Evolutionary conservation across 1,140 invertebrate species (phyloP).

Genomic region (Periplaneta americana): DNA sequence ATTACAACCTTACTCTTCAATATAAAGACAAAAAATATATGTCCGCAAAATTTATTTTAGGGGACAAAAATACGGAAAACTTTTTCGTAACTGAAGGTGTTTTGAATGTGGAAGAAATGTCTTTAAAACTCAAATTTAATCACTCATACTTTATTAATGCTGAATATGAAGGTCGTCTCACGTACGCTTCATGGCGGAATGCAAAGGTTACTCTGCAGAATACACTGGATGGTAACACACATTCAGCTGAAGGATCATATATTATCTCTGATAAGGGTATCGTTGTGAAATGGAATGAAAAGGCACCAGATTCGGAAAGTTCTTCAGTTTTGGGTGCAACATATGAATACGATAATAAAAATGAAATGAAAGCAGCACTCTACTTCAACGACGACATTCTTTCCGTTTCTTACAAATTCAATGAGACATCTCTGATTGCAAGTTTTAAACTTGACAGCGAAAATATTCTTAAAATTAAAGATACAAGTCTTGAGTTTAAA

Average conservation of each 20-base stretch:
- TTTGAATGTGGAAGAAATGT: background rate
- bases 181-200: background rate
- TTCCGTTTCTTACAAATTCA: background rate
- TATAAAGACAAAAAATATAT: background rate
- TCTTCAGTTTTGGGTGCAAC: background rate
- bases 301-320: background rate
- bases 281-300: background rate
- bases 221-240: background rate
- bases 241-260: background rate
- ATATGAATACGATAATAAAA: background rate
- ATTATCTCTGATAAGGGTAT: background rate
- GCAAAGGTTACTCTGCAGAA: background rate
- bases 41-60: background rate
- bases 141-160: no score
- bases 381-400: background rate
- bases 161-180: background rate
- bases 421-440: background rate
- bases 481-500: background rate
- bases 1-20: background rate
- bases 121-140: background rate
- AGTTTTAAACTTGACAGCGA: background rate
- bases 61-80: background rate
- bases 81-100: background rate
- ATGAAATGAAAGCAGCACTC: background rate
- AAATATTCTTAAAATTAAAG: background rate